These are phyloP conservation scores for Acleris laterana DNA, from an alignment of 2,888 invertebrate species.

Conservation along the genomic window DNA sequence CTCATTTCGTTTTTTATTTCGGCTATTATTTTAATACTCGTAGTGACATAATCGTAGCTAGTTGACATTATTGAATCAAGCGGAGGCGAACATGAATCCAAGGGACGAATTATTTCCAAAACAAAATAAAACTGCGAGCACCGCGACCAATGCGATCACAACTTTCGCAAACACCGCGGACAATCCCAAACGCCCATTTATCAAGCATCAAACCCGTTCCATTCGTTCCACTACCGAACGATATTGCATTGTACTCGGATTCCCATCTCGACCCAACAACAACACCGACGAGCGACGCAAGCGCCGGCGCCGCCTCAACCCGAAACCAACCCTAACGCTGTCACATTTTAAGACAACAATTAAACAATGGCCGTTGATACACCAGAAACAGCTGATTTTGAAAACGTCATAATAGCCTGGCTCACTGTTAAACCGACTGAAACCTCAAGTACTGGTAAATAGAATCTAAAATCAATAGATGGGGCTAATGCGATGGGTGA, in stretches of 20 bases:
- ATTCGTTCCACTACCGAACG: slow-evolving; percentile 68
- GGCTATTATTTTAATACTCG: too few species aligned
- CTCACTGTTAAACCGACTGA: background rate
- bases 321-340: slow-evolving; percentile 42
- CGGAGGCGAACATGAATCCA: background rate
- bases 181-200: slow-evolving; percentile 74
- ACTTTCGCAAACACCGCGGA: slow-evolving; percentile 51
- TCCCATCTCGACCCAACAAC: slow-evolving; percentile 52
- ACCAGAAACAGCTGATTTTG: slow-evolving; percentile 11
- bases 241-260: slow-evolving; percentile 68
- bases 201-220: slow-evolving; percentile 69
- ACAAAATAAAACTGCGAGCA: slow-evolving; percentile 29
- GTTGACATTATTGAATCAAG: too few species aligned
- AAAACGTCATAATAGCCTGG: slow-evolving; percentile 30
- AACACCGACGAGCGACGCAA: slow-evolving; percentile 37
- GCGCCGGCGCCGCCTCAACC: background rate
- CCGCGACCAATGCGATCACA: slow-evolving; percentile 38
- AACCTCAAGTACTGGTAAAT: background rate
- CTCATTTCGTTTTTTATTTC: too few species aligned
- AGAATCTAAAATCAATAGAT: slow-evolving; percentile 33
- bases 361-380: slow-evolving; percentile 25
- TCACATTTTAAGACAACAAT: background rate
- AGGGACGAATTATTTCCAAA: background rate
- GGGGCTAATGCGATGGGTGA: slow-evolving; percentile 46
- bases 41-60: too few species aligned